Evolutionary conservation across 2,797 vertebrate species (phyloP).

Genomic region (Argya squamiceps): DNA sequence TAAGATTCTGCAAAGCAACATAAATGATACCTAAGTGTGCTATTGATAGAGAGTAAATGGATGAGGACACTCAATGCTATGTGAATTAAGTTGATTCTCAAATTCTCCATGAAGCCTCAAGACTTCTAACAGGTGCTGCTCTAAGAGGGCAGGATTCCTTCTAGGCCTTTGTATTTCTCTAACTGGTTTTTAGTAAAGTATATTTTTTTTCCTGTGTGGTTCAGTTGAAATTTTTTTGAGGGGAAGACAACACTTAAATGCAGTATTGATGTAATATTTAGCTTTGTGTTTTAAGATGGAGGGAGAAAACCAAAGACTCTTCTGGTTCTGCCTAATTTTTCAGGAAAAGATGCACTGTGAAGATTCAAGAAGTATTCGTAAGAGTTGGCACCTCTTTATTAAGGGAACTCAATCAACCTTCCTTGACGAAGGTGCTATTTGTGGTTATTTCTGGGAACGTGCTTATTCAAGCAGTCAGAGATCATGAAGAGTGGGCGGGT

Average conservation of each 20-base stretch:
- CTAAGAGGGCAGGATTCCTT: neutral
- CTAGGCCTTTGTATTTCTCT: neutral
- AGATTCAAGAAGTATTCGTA: neutral
- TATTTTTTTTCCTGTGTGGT: neutral
- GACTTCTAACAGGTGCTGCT: neutral
- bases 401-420: neutral
- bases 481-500: neutral
- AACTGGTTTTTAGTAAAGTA: neutral
- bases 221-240: neutral
- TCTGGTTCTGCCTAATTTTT: neutral
- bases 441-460: neutral
- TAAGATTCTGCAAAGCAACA: neutral
- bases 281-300: neutral
- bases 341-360: neutral
- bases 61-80: neutral
- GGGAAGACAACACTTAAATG: neutral
- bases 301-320: neutral
- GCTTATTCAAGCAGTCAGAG: neutral
- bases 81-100: neutral
- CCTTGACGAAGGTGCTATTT: neutral
- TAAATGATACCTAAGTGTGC: rapidly evolving
- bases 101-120: neutral
- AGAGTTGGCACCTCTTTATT: neutral
- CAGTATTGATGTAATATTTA: neutral
- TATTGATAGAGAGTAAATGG: neutral